A percentile compares a stretch with the other conserved stretches of the same genome.
Evolutionary conservation across 2,888 invertebrate species (phyloP).

Genomic region (Chirona hameri): DNA sequence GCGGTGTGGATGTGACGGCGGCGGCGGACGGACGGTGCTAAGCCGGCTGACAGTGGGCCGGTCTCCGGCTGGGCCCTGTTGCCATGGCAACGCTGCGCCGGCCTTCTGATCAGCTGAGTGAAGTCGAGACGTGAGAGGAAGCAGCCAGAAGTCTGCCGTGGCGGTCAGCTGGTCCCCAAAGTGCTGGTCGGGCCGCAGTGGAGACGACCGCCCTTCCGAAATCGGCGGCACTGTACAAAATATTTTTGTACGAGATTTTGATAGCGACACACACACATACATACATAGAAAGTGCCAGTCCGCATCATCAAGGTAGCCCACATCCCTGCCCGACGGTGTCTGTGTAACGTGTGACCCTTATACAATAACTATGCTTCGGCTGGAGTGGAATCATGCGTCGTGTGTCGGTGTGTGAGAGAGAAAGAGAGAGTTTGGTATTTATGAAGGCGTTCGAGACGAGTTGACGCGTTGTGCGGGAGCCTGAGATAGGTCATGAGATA

Average conservation of each 20-base stretch:
- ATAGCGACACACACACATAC: not conserved
- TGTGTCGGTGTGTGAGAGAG: too few relatives aligned
- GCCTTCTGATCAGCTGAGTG: too few relatives aligned
- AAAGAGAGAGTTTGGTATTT: not conserved
- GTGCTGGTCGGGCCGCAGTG: not conserved
- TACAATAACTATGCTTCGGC: too few relatives aligned
- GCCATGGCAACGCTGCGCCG: too few relatives aligned
- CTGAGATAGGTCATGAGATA: not conserved
- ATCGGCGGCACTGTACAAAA: not conserved
- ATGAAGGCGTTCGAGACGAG: not conserved
- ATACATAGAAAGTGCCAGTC: slow-evolving; percentile 13
- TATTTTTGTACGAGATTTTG: slow-evolving; percentile 9
- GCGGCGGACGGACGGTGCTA: not conserved
- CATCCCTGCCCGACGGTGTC: too few relatives aligned
- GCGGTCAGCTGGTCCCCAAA: not conserved
- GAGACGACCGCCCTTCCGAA: not conserved
- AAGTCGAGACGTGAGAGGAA: too few relatives aligned
- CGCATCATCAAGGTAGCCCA: not conserved
- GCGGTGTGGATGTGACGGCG: too few relatives aligned
- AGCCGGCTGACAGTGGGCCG: too few relatives aligned
- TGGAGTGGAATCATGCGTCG: too few relatives aligned
- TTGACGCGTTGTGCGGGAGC: not conserved
- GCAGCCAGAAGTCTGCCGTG: not conserved
- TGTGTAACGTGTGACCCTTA: too few relatives aligned
- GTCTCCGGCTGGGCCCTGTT: too few relatives aligned